Evolutionary conservation across 2,797 vertebrate genomes (phyloP), one percentile per base, ranked within the genome.

Genomic region (Babyrousa celebensis): DNA sequence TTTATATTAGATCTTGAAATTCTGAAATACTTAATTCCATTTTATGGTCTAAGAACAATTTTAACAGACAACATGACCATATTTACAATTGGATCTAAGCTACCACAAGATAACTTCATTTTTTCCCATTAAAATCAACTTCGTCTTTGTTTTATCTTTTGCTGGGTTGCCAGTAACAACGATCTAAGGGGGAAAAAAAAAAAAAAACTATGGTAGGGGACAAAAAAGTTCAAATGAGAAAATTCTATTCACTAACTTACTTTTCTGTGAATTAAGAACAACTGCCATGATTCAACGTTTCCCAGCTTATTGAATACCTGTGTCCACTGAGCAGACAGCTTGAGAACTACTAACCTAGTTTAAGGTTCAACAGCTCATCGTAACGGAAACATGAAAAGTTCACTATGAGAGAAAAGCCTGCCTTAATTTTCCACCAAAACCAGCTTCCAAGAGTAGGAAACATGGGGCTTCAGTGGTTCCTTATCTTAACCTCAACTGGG

Each of bases 211-310:
- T 80, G 18, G 3, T 6, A 20, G 82, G 5, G 43, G 25, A 87
- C 32, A 74, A 48, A 90, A 85, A 77, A 90, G 20, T 89, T 96
- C 71, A 95, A 95, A 92, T 78, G 52, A 80, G 80, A 96, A 96
- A 68, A 87, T 82, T 87, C 77, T 85, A 65, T n/a, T 83, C 29
- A 70, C 82, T 89, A 96, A 91, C 9, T 85, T 88, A 86, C 94
- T 93, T 94, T 96, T 89, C 93, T 95, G 10, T 58, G 68, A 79
- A 82, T 95, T 89, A 91, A 85, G 71, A 86, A 71, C 79, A 20
- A 75, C 21, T 78, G 16, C 3, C 40, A 92, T 58, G 16, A 85
- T 12, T 83, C 29, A 80, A 48, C 29, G 91, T 78, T 84, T 93
- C 32, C 29, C 43, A 89, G 18, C 5, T 54, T 70, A 83, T 0